These are phyloP conservation scores for Lophius piscatorius DNA, from an alignment of 2,113 vertebrate genomes.

Conservation along the genomic window DNA sequence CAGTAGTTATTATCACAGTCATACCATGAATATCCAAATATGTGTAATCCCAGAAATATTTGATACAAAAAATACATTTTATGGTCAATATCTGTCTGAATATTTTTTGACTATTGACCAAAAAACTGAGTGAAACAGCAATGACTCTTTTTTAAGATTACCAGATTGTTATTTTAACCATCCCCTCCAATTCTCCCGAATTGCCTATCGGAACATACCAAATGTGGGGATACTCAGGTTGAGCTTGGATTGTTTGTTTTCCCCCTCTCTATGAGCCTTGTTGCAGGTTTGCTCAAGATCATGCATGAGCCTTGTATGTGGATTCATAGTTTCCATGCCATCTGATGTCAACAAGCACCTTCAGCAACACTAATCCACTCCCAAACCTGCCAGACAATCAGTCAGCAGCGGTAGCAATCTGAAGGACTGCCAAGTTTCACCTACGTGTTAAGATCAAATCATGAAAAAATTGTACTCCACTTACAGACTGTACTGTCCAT, in stretches of 20 bases:
- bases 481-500: background rate
- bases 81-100: conserved; percentile 3
- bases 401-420: conserved; percentile 40
- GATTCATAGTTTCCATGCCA: conserved; percentile 71
- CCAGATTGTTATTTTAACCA: conserved; percentile 47
- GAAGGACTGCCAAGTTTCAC: conserved; percentile 32
- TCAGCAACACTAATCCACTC: conserved; percentile 67
- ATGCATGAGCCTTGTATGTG: conserved; percentile 62
- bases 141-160: conserved; percentile 28
- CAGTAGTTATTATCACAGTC: no score
- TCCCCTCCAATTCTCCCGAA: conserved; percentile 45
- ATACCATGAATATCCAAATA: no score
- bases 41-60: no score
- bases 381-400: conserved; percentile 48
- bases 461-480: conserved; percentile 19
- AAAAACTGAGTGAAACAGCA: background rate
- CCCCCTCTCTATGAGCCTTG: conserved; percentile 61
- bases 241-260: conserved; percentile 69
- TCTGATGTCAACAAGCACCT: conserved; percentile 79
- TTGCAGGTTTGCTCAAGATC: conserved; percentile 60
- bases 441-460: conserved; percentile 29
- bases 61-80: background rate
- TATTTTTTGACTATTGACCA: conserved; percentile 9
- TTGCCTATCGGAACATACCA: conserved; percentile 66
- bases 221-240: conserved; percentile 64